These are phyloP conservation scores for Megathymus violae DNA, from an alignment of 1,140 invertebrate genomes.

Conservation along the genomic window DNA sequence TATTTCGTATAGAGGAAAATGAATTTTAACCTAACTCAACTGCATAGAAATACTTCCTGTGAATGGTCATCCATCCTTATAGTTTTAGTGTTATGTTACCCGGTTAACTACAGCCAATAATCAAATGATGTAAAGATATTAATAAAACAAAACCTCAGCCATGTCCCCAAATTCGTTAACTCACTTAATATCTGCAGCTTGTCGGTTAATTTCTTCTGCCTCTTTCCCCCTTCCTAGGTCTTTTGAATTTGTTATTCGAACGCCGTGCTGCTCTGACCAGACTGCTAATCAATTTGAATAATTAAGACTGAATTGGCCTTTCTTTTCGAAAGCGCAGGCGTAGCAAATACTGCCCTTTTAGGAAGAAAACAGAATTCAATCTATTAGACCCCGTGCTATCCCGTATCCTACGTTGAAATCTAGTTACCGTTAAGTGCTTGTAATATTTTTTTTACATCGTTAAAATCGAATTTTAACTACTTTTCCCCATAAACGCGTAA, in stretches of 20 bases:
- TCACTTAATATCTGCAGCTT: constrained; percentile 8
- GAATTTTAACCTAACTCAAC: too few species aligned
- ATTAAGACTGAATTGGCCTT: constrained; percentile 14
- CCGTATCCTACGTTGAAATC: too few species aligned
- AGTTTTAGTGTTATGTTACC: too few species aligned
- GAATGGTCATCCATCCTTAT: too few species aligned
- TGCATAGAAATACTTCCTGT: too few species aligned
- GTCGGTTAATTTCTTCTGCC: background rate
- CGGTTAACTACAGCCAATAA: background rate
- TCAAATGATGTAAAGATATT: constrained; percentile 2
- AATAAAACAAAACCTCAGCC: constrained; percentile 8
- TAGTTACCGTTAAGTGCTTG: too few species aligned
- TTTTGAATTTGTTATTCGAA: constrained; percentile 15
- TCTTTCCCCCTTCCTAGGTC: constrained; percentile 10
- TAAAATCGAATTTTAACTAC: too few species aligned
- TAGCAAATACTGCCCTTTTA: background rate
- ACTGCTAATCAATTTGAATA: constrained; percentile 16
- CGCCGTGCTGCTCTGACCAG: constrained; percentile 4
- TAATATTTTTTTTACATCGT: too few species aligned
- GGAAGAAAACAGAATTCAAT: too few species aligned
- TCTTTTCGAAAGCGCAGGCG: constrained; percentile 4
- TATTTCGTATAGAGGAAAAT: too few species aligned
- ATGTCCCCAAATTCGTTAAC: constrained; percentile 12
- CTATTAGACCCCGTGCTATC: too few species aligned
- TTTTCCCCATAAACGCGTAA: too few species aligned